Percentiles rank a stretch among this genome's conserved stretches.
phyloP scores from a whole-genome alignment of 2,797 vertebrate genomes.

The Parambassis ranga region DNA sequence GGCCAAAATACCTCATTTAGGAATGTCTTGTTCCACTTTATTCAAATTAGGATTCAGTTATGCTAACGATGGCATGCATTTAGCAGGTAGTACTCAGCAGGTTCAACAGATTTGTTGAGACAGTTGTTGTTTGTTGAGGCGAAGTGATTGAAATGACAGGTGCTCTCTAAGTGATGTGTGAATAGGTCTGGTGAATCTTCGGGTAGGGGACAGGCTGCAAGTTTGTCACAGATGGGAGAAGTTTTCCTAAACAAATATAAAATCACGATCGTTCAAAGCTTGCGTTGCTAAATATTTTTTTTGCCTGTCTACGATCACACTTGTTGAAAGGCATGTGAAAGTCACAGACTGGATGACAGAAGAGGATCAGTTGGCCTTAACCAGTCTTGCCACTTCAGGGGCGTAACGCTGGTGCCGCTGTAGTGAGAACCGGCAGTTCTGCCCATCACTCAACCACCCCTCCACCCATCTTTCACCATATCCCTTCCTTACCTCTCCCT shows the following conservation, averaged over 20 bases:
- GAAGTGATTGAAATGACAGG: no score
- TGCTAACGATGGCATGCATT: background rate
- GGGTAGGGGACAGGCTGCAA: no score
- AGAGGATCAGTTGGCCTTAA: constrained; percentile 29
- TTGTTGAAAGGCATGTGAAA: background rate
- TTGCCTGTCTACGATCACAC: background rate
- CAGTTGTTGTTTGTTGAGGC: rapidly evolving
- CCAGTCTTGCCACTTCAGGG: constrained; percentile 72
- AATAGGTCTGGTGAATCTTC: no score
- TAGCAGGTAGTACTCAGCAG: background rate
- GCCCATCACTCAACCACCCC: constrained; percentile 57
- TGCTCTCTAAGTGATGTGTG: no score
- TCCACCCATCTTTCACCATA: constrained; percentile 43
- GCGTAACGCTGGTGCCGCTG: constrained; percentile 55
- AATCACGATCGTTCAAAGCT: no score
- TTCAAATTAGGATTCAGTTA: background rate
- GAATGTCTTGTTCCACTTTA: background rate
- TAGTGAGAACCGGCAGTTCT: constrained; percentile 49
- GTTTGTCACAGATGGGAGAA: no score
- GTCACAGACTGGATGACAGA: background rate
- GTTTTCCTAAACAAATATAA: no score
- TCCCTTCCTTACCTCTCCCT: constrained; percentile 38
- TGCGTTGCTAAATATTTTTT: background rate
- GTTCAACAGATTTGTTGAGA: background rate
- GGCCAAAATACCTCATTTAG: background rate